Evolutionary conservation across 2,113 vertebrate genomes (phyloP).

Genomic region (Gavialis gangeticus): DNA sequence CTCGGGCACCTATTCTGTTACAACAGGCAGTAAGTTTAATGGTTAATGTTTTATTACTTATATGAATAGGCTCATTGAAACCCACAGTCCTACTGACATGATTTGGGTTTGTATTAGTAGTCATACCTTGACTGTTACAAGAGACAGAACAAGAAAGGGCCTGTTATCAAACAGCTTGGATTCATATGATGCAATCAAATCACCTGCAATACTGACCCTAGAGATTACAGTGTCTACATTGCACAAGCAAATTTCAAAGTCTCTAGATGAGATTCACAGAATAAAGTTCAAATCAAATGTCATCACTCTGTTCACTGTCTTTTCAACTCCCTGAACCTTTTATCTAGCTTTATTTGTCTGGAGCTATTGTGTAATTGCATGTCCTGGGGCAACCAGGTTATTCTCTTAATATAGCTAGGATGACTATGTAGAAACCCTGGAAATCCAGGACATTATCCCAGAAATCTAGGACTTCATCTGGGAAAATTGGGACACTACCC

Average conservation of each 20-base stretch:
- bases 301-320: background rate
- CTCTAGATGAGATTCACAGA: rapidly evolving
- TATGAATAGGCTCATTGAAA: background rate
- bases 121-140: background rate
- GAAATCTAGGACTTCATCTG: too few species aligned
- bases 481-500: too few species aligned
- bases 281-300: background rate
- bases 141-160: background rate
- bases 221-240: background rate
- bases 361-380: background rate
- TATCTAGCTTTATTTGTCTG: background rate
- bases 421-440: too few species aligned
- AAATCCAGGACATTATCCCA: too few species aligned
- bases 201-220: rapidly evolving
- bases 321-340: background rate
- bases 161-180: background rate
- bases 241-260: background rate
- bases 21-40: background rate
- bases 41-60: background rate
- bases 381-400: background rate
- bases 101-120: background rate
- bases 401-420: background rate
- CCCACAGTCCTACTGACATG: background rate
- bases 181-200: rapidly evolving
- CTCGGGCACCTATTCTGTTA: too few species aligned